Percentiles rank a stretch among this genome's conserved stretches.
Evolutionary conservation across 2,113 vertebrate genomes (phyloP).

Genomic region (Gymnogyps californianus): DNA sequence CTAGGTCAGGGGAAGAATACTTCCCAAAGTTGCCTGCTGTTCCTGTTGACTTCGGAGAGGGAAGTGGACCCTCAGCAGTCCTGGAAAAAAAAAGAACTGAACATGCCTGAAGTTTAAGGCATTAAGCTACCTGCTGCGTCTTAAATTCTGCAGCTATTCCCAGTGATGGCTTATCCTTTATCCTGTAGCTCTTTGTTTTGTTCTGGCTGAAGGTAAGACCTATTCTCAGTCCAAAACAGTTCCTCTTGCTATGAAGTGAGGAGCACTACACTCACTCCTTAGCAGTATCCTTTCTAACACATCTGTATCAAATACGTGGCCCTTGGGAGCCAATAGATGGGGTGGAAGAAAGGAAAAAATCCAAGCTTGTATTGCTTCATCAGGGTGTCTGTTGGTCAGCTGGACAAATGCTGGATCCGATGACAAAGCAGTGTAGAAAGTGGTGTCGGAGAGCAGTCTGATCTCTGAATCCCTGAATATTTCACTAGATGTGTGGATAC

Average conservation of each 20-base stretch:
- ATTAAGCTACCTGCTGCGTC: background rate
- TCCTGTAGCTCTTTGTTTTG: background rate
- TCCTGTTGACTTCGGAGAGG: background rate
- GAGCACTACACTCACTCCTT: background rate
- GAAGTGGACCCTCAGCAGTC: background rate
- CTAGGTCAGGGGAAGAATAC: background rate
- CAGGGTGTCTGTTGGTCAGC: too few species aligned
- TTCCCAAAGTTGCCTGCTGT: background rate
- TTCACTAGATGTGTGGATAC: background rate
- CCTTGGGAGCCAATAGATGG: too few species aligned
- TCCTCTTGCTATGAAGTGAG: background rate
- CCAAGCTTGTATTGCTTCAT: background rate
- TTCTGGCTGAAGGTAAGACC: background rate
- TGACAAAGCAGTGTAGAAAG: background rate
- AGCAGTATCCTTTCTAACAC: background rate
- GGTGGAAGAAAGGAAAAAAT: background rate
- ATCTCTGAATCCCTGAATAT: background rate
- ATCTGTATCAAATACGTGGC: background rate
- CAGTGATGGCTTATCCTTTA: background rate
- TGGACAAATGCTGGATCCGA: background rate
- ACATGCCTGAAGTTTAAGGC: background rate
- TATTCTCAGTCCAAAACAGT: background rate
- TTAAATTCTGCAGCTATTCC: background rate
- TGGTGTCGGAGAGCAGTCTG: background rate
- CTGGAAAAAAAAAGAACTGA: background rate